Evolutionary conservation across 1,140 invertebrate species (phyloP).

Genomic region (Cryptotermes secundus): DNA sequence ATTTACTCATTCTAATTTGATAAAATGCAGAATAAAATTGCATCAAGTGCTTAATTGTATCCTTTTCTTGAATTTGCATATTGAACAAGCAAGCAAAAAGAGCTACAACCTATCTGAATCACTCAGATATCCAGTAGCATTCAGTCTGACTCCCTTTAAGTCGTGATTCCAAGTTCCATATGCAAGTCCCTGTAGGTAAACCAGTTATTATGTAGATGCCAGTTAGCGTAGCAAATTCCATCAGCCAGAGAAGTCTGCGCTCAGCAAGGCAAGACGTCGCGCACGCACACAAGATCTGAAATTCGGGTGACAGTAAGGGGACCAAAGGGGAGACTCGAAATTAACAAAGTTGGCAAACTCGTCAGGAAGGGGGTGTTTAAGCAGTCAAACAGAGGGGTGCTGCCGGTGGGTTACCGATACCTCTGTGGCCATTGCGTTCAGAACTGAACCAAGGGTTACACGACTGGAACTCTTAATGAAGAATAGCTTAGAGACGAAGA

Average conservation of each 20-base stretch:
- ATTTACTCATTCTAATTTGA: too few relatives aligned
- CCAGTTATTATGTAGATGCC: not conserved
- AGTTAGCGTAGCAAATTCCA: not conserved
- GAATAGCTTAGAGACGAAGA: too few relatives aligned
- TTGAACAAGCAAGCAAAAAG: too few relatives aligned
- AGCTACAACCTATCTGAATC: too few relatives aligned
- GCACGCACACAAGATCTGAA: not conserved
- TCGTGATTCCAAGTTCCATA: too few relatives aligned
- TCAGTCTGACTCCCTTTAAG: too few relatives aligned
- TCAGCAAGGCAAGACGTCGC: not conserved
- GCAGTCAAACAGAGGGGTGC: not conserved
- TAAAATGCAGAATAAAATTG: too few relatives aligned
- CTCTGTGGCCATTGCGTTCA: not conserved
- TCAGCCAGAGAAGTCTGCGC: not conserved
- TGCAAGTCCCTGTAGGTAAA: not conserved
- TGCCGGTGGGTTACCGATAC: not conserved
- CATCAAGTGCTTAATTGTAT: too few relatives aligned
- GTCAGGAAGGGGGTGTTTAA: not conserved
- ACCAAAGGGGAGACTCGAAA: not conserved
- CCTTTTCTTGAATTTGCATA: too few relatives aligned
- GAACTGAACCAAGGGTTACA: too few relatives aligned
- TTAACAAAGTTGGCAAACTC: constrained; percentile 8
- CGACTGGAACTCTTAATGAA: too few relatives aligned
- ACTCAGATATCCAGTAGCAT: too few relatives aligned
- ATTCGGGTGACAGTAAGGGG: not conserved